Evolutionary conservation across 1,140 invertebrate species (phyloP).

Genomic region (Alviniconcha marisindica): DNA sequence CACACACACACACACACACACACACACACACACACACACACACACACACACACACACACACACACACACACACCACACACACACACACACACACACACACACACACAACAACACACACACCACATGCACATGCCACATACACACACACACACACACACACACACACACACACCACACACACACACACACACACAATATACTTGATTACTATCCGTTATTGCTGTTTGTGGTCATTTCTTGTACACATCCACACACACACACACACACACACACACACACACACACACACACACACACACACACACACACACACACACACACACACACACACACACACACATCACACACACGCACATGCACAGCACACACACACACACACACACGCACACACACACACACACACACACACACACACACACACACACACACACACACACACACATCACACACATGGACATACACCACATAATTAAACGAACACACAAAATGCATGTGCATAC

Average conservation of each 20-base stretch:
- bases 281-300: not conserved
- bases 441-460: no score
- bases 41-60: not conserved
- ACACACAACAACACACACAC: no score
- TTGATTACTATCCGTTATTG: not conserved
- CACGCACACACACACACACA: not conserved
- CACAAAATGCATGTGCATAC: no score
- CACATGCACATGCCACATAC: no score
- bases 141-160: not conserved
- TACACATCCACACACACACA: not conserved
- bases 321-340: no score
- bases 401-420: not conserved
- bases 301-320: not conserved
- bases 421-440: not conserved
- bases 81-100: no score
- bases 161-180: constrained; percentile 1
- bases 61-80: no score
- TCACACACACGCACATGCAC: no score
- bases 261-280: not conserved
- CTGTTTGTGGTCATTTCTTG: not conserved
- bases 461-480: no score
- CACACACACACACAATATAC: not conserved
- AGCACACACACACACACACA: not conserved
- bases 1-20: not conserved
- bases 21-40: not conserved